phyloP scores from a whole-genome alignment of 2,888 invertebrate species.

The Pseudeuparius sepicola region DNA sequence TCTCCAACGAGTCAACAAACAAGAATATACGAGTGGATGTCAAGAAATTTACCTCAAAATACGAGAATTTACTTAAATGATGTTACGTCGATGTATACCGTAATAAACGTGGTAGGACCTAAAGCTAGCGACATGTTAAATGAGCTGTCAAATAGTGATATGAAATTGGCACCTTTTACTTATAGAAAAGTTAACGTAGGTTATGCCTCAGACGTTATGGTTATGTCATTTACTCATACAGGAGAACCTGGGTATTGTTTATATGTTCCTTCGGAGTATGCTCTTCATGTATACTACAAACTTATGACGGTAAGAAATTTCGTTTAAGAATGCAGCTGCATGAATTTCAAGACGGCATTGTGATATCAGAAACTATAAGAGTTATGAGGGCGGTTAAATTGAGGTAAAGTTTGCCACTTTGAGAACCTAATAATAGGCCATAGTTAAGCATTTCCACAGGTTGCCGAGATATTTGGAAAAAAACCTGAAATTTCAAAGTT shows the following conservation, averaged over 20 bases:
- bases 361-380: no score
- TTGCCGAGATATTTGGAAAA: no score
- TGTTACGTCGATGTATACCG: constrained; percentile 63
- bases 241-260: constrained; percentile 62
- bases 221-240: constrained; percentile 61
- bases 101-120: constrained; percentile 60
- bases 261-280: constrained; percentile 62
- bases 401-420: no score
- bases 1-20: constrained; percentile 71
- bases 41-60: constrained; percentile 48
- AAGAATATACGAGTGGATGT: constrained; percentile 60
- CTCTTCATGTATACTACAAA: constrained; percentile 61
- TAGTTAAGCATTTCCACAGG: no score
- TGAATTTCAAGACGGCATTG: no score
- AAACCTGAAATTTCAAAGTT: no score
- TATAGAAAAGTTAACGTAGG: constrained; percentile 59
- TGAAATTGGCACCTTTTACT: constrained; percentile 52
- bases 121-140: constrained; percentile 53
- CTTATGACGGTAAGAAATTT: constrained; percentile 47
- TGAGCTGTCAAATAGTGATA: constrained; percentile 53
- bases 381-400: no score
- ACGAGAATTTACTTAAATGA: constrained; percentile 54
- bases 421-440: no score
- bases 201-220: constrained; percentile 58
- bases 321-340: constrained; percentile 9